These are phyloP conservation scores for Spodoptera picta DNA, from an alignment of 2,888 invertebrate genomes.

Conservation along the genomic window DNA sequence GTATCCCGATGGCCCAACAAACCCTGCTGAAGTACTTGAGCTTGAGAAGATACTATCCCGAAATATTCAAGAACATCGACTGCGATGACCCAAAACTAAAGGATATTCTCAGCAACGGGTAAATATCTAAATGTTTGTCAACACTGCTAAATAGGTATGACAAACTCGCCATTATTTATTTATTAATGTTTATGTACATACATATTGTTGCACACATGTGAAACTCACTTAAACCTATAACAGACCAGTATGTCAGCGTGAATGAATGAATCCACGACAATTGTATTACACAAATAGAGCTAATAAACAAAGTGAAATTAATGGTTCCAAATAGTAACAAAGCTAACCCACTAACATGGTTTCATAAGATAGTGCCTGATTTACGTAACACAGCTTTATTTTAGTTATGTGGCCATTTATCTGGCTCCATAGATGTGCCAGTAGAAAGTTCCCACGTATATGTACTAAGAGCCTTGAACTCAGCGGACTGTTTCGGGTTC, in stretches of 20 bases:
- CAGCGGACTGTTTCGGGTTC: conserved; percentile 33
- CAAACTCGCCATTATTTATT: no score
- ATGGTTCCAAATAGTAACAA: conserved; percentile 51
- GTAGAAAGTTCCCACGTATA: conserved; percentile 65
- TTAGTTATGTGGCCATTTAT: conserved; percentile 26
- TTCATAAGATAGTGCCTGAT: conserved; percentile 53
- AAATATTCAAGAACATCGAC: conserved; percentile 90
- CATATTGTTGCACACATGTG: not conserved
- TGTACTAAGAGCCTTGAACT: conserved; percentile 63
- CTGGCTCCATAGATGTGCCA: conserved; percentile 29
- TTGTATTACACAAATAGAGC: conserved; percentile 22
- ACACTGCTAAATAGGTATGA: conserved; percentile 2
- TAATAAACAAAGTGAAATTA: conserved; percentile 34
- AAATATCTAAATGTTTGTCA: conserved; percentile 57
- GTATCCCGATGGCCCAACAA: conserved; percentile 93
- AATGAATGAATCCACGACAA: conserved; percentile 15
- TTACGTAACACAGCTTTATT: conserved; percentile 56
- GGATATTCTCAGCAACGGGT: conserved; percentile 91
- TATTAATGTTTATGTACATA: no score
- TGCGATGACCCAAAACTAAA: conserved; percentile 89
- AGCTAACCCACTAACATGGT: conserved; percentile 64
- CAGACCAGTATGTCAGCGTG: not conserved
- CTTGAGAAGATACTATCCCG: conserved; percentile 91
- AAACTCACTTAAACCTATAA: conserved; percentile 10
- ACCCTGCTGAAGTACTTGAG: conserved; percentile 93